A percentile compares a stretch with the other conserved stretches of the same genome.
Evolutionary conservation across 2,797 vertebrate species (phyloP).

Genomic region (Coregonus suidteri): DNA sequence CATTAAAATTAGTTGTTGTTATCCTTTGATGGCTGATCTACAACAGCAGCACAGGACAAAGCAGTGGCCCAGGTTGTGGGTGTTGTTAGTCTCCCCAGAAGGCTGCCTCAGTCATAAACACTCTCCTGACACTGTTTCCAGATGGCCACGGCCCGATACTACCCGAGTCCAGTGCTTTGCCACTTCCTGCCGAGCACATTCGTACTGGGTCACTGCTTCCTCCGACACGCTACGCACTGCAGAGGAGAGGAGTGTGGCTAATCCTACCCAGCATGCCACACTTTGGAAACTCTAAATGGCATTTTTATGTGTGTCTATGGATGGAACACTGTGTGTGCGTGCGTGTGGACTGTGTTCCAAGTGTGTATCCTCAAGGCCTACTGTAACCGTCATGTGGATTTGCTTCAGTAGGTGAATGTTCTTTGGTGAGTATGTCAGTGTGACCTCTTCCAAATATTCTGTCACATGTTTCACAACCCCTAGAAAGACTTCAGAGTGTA

Average conservation of each 20-base stretch:
- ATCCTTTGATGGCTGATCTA: not conserved
- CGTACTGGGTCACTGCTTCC: constrained; percentile 72
- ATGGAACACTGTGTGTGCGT: constrained; percentile 7
- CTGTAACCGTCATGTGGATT: constrained; percentile 19
- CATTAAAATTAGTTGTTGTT: constrained; percentile 1
- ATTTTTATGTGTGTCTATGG: constrained; percentile 19
- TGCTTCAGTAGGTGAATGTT: constrained; percentile 19
- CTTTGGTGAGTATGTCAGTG: constrained; percentile 19
- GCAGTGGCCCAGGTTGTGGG: constrained; percentile 34
- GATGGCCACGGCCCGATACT: constrained; percentile 68
- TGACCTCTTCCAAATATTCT: constrained; percentile 38
- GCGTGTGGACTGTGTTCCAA: constrained; percentile 12
- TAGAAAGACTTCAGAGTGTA: constrained; percentile 48
- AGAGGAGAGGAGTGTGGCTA: constrained; percentile 54
- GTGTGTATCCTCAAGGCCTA: not conserved
- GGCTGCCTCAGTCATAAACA: constrained; percentile 54
- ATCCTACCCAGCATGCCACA: constrained; percentile 65
- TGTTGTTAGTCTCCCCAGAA: constrained; percentile 45
- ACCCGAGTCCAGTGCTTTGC: constrained; percentile 61
- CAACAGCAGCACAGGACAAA: not conserved
- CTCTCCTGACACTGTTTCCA: constrained; percentile 69
- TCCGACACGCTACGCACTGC: constrained; percentile 52
- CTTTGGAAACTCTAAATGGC: constrained; percentile 61
- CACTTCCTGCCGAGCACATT: constrained; percentile 68
- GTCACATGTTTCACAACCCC: constrained; percentile 33